Percentiles rank a stretch among this genome's conserved stretches.
Conservation (phyloP, 2,888 invertebrate genomes). For the Harpagoxenus sublaevis region DNA sequence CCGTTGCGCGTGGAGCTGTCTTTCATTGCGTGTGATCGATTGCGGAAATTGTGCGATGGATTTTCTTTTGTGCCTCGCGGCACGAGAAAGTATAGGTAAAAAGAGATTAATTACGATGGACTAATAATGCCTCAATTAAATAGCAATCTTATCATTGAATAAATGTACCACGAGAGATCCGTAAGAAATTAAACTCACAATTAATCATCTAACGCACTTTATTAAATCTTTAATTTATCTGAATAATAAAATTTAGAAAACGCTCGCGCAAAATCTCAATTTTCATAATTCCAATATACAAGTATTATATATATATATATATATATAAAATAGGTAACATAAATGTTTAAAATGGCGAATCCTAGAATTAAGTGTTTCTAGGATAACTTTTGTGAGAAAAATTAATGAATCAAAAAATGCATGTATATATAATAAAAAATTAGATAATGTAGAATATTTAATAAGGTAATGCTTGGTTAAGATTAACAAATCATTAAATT, state of each 20-base stretch:
- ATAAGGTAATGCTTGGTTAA: neutral
- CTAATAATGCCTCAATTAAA: constrained; percentile 41
- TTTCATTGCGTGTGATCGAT: constrained; percentile 38
- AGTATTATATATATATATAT: neutral
- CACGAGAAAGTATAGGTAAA: neutral
- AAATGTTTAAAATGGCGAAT: neutral
- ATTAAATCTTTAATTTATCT: constrained; percentile 7
- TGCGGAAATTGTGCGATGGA: constrained; percentile 9
- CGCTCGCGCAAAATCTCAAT: neutral
- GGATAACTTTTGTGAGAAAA: neutral
- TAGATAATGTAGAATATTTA: neutral
- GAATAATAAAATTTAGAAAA: constrained; percentile 2
- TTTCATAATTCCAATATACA: neutral
- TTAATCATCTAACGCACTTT: neutral
- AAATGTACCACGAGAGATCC: neutral
- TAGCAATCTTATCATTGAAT: constrained; percentile 37
- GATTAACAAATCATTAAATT: neutral
- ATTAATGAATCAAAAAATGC: neutral
- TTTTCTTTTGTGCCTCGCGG: constrained; percentile 16
- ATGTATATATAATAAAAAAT: neutral
- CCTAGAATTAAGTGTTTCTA: neutral
- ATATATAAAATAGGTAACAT: neutral
- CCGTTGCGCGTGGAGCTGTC: neutral
- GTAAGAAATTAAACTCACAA: constrained; percentile 16
- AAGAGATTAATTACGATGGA: constrained; percentile 40